A percentile compares a stretch with the other conserved stretches of the same genome.
Evolutionary conservation across 2,888 invertebrate genomes (phyloP).

Genomic region (Ennomos fuscantarius): DNA sequence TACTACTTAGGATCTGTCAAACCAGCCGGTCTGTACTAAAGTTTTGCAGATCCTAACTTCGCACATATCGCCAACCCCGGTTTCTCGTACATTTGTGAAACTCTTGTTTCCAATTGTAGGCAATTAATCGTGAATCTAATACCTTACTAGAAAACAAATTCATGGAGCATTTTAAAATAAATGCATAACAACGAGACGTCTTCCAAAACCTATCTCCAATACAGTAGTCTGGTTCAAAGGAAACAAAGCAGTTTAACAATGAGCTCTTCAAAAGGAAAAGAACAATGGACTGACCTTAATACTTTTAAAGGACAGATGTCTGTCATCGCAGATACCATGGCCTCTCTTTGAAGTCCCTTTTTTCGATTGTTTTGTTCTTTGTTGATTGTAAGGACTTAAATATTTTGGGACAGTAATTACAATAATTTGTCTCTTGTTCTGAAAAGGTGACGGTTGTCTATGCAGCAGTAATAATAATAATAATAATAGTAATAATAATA

Average conservation of each 20-base stretch:
- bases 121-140: too few species aligned
- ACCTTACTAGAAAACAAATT: too few species aligned
- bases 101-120: too few species aligned
- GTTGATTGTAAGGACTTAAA: conserved; percentile 12
- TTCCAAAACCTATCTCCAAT: not conserved
- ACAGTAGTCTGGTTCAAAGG: conserved; percentile 20
- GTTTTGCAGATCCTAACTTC: too few species aligned
- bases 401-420: conserved; percentile 7
- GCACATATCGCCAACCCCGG: too few species aligned
- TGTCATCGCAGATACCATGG: conserved; percentile 27
- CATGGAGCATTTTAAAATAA: not conserved
- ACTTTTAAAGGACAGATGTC: conserved; percentile 26
- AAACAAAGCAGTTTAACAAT: conserved; percentile 30
- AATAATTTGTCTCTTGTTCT: conserved; percentile 3
- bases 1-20: too few species aligned
- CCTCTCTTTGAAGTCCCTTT: conserved; percentile 17
- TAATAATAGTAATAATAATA: too few species aligned
- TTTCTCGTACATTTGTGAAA: too few species aligned
- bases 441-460: too few species aligned
- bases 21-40: too few species aligned
- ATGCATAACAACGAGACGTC: not conserved
- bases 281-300: conserved; percentile 25
- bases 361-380: conserved; percentile 18
- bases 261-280: conserved; percentile 28
- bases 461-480: too few species aligned